Percentiles rank a stretch among this genome's conserved stretches.
These are phyloP conservation scores for Gorsachius magnificus DNA, from an alignment of 2,797 vertebrate genomes.

Conservation along the genomic window DNA sequence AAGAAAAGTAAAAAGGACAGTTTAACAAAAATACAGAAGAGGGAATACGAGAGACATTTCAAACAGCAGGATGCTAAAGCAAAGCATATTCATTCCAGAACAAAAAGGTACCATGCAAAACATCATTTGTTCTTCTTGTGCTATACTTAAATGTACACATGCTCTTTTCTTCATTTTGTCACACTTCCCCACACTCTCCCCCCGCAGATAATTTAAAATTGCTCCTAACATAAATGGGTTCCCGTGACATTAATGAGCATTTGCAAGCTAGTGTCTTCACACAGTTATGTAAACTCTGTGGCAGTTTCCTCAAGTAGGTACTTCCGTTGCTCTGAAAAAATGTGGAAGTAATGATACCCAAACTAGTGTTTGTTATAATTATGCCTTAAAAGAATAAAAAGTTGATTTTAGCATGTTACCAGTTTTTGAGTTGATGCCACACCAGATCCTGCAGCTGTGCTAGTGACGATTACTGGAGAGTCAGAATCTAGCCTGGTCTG, in stretches of 20 bases:
- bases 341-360: neutral
- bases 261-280: neutral
- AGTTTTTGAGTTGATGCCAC: constrained; percentile 74
- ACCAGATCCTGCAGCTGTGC: constrained; percentile 72
- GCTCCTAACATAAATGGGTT: neutral
- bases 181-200: neutral
- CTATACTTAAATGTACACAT: accelerated
- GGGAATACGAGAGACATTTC: neutral
- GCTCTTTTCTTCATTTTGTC: neutral
- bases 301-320: neutral
- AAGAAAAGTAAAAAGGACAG: neutral
- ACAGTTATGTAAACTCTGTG: neutral
- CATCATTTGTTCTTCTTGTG: neutral
- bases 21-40: neutral
- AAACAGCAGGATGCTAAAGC: neutral
- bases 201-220: neutral
- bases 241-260: neutral
- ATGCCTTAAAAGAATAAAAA: neutral
- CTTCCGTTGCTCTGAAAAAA: neutral
- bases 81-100: neutral
- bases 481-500: constrained; percentile 73
- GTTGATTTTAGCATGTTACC: constrained; percentile 64
- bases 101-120: neutral
- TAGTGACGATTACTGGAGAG: constrained; percentile 68
- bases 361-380: neutral